These are phyloP conservation scores for Lathronympha strigana DNA, from an alignment of 2,888 invertebrate genomes.

Conservation along the genomic window DNA sequence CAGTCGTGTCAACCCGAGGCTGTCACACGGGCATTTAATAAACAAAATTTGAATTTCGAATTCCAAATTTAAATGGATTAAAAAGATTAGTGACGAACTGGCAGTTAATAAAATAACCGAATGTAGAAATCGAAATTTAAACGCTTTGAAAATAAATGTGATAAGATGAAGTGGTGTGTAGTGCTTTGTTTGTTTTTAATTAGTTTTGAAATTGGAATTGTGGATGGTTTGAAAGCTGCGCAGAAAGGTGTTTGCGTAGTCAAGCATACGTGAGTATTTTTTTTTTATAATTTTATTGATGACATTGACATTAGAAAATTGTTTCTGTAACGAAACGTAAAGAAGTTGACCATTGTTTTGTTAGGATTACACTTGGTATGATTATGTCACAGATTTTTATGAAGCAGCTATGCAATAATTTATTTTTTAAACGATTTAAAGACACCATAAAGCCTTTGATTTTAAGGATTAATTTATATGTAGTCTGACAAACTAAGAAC, in stretches of 20 bases:
- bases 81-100: too few relatives aligned
- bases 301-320: too few relatives aligned
- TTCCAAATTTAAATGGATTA: background rate
- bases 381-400: too few relatives aligned
- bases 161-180: constrained; percentile 28
- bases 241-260: constrained; percentile 49
- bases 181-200: constrained; percentile 39
- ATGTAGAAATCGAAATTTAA: background rate
- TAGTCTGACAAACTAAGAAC: too few relatives aligned
- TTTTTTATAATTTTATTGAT: too few relatives aligned
- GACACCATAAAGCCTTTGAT: too few relatives aligned
- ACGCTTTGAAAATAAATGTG: background rate
- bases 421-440: too few relatives aligned
- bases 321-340: too few relatives aligned
- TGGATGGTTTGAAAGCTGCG: constrained; percentile 45
- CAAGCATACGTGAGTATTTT: constrained; percentile 39
- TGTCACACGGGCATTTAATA: constrained; percentile 27
- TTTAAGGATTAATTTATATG: too few relatives aligned
- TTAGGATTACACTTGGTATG: too few relatives aligned
- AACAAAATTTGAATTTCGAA: background rate
- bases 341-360: too few relatives aligned
- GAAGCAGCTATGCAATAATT: too few relatives aligned
- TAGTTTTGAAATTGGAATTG: constrained; percentile 21
- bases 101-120: background rate
- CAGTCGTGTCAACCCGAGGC: constrained; percentile 29